These are phyloP conservation scores for Pseudococcus longispinus DNA, from an alignment of 2,888 invertebrate genomes.

Conservation along the genomic window DNA sequence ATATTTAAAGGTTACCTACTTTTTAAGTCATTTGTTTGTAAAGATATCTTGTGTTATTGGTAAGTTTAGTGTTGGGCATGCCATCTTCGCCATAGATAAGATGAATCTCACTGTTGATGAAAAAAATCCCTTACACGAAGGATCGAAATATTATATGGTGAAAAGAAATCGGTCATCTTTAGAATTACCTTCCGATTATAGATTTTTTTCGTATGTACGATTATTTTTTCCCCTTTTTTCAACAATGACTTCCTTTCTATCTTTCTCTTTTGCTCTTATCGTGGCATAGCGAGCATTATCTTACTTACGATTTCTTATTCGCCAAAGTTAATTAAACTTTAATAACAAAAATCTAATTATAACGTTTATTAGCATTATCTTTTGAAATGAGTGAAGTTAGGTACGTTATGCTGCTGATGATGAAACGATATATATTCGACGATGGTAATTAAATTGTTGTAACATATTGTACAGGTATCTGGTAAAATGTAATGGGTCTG, in stretches of 20 bases:
- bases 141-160: not conserved
- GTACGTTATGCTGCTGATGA: conserved; percentile 1
- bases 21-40: no score
- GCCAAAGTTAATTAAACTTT: conserved; percentile 31
- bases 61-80: no score
- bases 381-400: conserved; percentile 19
- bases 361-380: conserved; percentile 35
- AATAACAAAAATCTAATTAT: conserved; percentile 36
- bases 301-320: not conserved
- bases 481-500: not conserved
- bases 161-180: not conserved
- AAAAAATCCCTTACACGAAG: not conserved
- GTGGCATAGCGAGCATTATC: not conserved
- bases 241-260: conserved; percentile 13
- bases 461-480: not conserved
- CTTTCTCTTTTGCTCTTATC: not conserved
- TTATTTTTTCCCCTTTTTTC: not conserved
- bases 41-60: no score
- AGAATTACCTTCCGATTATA: not conserved
- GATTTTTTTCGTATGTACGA: not conserved
- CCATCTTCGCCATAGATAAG: not conserved
- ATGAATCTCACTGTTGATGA: not conserved
- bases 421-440: conserved; percentile 27
- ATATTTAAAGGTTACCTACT: no score
- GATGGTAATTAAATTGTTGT: not conserved